These are phyloP conservation scores for Drosophila albomicans DNA, from an alignment of 1,140 invertebrate genomes.

Conservation along the genomic window DNA sequence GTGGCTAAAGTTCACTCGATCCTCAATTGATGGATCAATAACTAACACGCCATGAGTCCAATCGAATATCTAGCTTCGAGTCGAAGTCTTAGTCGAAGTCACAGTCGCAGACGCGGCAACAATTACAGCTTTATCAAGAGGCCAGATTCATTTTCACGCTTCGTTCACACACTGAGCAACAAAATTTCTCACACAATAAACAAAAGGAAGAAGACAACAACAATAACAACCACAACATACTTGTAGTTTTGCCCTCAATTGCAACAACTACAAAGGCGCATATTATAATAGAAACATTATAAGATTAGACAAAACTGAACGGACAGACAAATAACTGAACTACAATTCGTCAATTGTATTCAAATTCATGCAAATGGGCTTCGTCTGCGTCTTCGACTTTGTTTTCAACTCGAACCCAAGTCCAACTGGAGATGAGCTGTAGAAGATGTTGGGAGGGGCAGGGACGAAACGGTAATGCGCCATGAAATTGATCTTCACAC, in stretches of 20 bases:
- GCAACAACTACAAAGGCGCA: conserved; percentile 30
- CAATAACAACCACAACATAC: conserved; percentile 5
- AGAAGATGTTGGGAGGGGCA: not conserved
- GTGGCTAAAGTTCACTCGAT: conserved; percentile 65
- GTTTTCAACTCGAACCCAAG: not conserved
- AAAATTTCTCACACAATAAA: conserved; percentile 67
- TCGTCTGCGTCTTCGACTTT: not conserved
- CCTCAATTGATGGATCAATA: conserved; percentile 73
- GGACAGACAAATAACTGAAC: conserved; percentile 66
- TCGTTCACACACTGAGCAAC: conserved; percentile 61
- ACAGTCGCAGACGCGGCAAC: not conserved
- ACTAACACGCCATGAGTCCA: conserved; percentile 60
- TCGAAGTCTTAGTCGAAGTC: not conserved
- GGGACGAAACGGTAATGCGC: conserved; percentile 64
- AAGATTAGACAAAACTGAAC: conserved; percentile 54
- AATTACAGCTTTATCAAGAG: conserved; percentile 16
- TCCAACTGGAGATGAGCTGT: not conserved
- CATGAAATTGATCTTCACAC: conserved; percentile 85
- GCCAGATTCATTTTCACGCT: conserved; percentile 59
- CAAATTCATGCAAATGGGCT: conserved; percentile 80
- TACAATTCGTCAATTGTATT: conserved; percentile 83
- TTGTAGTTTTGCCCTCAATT: conserved; percentile 32
- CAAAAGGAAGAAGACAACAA: conserved; percentile 41
- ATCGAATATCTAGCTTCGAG: conserved; percentile 10
- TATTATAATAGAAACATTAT: conserved; percentile 79